Evolutionary conservation across 2,797 vertebrate genomes (phyloP).

Genomic region (Schizopygopsis malacanthus): DNA sequence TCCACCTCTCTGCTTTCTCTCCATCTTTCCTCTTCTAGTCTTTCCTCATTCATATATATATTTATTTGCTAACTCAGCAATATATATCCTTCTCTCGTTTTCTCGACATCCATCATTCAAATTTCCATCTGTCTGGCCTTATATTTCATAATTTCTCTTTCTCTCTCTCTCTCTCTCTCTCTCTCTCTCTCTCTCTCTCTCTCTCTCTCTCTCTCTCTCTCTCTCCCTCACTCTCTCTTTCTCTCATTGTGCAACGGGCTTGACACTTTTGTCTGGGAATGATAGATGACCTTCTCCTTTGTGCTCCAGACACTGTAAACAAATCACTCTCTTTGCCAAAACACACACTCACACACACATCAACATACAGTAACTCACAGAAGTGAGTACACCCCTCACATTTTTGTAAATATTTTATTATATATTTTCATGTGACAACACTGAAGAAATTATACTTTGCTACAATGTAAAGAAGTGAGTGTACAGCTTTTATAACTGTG

Average conservation of each 20-base stretch:
- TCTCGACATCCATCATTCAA: constrained; percentile 48
- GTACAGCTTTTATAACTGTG: too few species aligned
- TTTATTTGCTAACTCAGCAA: constrained; percentile 33
- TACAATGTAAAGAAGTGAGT: too few species aligned
- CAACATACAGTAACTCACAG: not conserved
- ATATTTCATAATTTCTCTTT: constrained; percentile 13
- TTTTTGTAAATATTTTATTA: too few species aligned
- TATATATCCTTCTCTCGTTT: constrained; percentile 27
- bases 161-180: too few species aligned
- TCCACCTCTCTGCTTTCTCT: not conserved
- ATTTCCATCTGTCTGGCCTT: constrained; percentile 46
- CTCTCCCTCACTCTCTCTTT: constrained; percentile 22
- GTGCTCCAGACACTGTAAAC: constrained; percentile 62
- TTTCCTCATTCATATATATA: constrained; percentile 42
- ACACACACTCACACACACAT: constrained; percentile 15
- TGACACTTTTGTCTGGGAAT: constrained; percentile 61
- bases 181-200: too few species aligned
- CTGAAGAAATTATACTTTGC: too few species aligned
- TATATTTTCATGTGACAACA: too few species aligned
- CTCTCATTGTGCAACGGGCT: constrained; percentile 36
- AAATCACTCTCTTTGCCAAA: constrained; percentile 55
- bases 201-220: not conserved
- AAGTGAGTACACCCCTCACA: too few species aligned
- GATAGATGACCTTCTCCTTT: constrained; percentile 58
- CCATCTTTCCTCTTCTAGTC: constrained; percentile 10